Evolutionary conservation across 2,797 vertebrate species (phyloP).

Genomic region (Prionace glauca): DNA sequence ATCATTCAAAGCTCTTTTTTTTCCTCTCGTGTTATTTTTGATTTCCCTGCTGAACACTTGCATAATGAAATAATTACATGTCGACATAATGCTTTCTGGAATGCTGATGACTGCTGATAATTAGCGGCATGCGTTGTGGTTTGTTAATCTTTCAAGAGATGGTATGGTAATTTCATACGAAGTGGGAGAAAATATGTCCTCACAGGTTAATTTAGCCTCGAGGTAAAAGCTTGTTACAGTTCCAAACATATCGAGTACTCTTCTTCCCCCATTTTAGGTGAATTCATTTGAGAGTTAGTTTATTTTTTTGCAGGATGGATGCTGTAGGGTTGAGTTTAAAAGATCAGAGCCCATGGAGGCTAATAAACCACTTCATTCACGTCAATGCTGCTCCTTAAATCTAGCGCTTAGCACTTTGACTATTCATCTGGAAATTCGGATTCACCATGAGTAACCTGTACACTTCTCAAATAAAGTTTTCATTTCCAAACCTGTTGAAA

Average conservation of each 20-base stretch:
- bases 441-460: background rate
- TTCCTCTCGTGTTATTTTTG: background rate
- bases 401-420: background rate
- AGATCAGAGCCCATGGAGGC: background rate
- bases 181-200: too few species aligned
- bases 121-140: background rate
- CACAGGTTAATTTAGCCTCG: background rate
- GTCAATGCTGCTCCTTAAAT: background rate
- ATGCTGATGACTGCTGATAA: background rate
- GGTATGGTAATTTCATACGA: background rate
- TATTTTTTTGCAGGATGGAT: background rate
- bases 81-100: constrained; percentile 13
- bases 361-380: background rate
- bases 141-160: background rate
- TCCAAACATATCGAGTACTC: background rate
- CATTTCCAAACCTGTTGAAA: background rate
- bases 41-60: background rate
- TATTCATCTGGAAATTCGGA: background rate
- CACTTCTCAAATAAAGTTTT: background rate
- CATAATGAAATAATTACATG: constrained; percentile 22
- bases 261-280: background rate
- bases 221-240: background rate
- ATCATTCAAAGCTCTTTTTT: background rate
- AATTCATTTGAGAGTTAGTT: background rate
- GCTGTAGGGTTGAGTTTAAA: background rate